Evolutionary conservation across 2,113 vertebrate species (phyloP), one percentile per base, ranked within the genome.

Genomic region (Aleadryas rufinucha): DNA sequence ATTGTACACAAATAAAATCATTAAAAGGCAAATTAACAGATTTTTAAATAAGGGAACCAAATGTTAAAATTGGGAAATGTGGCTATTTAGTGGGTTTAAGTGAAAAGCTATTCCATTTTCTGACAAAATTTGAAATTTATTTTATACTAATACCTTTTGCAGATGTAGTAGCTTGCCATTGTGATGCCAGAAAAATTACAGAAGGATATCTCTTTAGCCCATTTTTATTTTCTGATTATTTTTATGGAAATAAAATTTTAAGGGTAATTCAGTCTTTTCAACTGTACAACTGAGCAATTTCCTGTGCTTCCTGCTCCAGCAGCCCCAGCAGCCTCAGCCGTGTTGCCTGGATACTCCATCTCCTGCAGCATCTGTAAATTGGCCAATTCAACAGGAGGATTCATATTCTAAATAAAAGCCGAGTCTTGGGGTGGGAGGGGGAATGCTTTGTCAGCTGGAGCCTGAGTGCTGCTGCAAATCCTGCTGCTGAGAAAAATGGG

Each of bases 301-400:
- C 71, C 90, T 97, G 79, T 61, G 57, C 89, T 95, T 90, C 91
- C 89, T 92, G 84, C 88, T 92, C 91, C 54, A 7, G 1, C 61
- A 66, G 91, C 63, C 88, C 74, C 86, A 78, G 95, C 91, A 96
- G 76, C 41, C 95, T 88, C 16, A 75, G 92, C 78, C 31, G 49
- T 89, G 97, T 97, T 97, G 97, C 96, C 94, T 97, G 50, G 97
- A 94, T 96, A 97, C 97, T 74, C 86, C 64, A 54, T 93, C 96
- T 97, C 93, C 90, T 94, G 93, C 53, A 16, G 93, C 92, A 97
- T 95, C 97, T 94, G 91, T 89, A 94, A 97, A 96, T 94, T 94
- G 91, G 78, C 90, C 91, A 86, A 64, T 95, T 96, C 93, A 95
- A 94, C 78, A 86, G 77, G 65, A 89, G 81, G 84, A 93, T 95